These are phyloP conservation scores for Pseudococcus longispinus DNA, from an alignment of 2,888 invertebrate genomes.

Conservation along the genomic window DNA sequence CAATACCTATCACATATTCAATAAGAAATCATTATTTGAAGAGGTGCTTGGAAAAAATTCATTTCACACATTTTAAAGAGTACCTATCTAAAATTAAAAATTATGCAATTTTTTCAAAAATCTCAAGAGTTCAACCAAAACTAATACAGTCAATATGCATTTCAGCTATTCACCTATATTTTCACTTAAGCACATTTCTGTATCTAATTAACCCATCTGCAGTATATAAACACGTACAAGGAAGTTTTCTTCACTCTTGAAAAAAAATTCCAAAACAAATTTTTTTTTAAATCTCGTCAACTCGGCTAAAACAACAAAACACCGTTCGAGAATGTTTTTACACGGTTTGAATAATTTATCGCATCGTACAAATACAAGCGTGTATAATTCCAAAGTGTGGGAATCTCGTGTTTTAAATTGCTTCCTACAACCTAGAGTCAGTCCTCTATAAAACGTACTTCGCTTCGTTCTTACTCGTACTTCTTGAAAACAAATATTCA, in stretches of 20 bases:
- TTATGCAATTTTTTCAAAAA: too few species aligned
- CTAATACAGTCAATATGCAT: too few species aligned
- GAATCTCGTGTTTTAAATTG: slow-evolving; percentile 13
- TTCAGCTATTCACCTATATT: neutral
- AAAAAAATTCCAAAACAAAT: neutral
- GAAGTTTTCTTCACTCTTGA: neutral
- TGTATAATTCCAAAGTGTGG: neutral
- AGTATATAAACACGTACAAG: neutral
- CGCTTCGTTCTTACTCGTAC: neutral
- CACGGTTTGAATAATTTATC: neutral
- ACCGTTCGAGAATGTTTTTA: neutral
- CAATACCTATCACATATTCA: too few species aligned
- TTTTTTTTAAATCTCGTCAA: neutral
- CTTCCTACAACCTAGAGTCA: neutral
- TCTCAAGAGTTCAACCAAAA: too few species aligned
- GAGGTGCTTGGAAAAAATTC: too few species aligned
- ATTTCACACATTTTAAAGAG: too few species aligned
- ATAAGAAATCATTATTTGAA: too few species aligned
- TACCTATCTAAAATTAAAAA: too few species aligned
- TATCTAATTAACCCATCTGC: neutral
- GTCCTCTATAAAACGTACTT: neutral
- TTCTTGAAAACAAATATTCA: neutral
- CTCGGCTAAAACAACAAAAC: neutral
- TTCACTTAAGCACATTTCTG: neutral
- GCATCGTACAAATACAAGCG: neutral